A percentile compares a stretch with the other conserved stretches of the same genome.
Conservation (phyloP, 2,888 invertebrate species). For the Ernsta delagoae region DNA sequence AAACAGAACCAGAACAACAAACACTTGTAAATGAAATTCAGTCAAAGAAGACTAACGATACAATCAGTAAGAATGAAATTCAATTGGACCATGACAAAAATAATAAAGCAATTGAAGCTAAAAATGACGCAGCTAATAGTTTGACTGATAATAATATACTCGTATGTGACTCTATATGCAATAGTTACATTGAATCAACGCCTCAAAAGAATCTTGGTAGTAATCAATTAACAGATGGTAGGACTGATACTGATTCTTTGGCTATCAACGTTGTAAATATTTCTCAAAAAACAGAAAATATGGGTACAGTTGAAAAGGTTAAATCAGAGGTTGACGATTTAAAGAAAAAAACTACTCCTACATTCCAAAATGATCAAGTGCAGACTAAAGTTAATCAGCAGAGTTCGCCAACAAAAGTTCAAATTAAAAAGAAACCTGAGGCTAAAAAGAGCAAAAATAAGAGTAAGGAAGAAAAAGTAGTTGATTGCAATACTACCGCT, state of each 20-base stretch:
- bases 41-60: background rate
- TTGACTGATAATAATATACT: background rate
- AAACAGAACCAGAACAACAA: background rate
- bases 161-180: background rate
- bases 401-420: slow-evolving; percentile 23
- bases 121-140: background rate
- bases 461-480: slow-evolving; percentile 43
- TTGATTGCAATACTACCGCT: slow-evolving; percentile 42
- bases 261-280: background rate
- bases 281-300: background rate
- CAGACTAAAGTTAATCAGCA: slow-evolving; percentile 23
- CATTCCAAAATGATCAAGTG: slow-evolving; percentile 19
- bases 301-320: background rate
- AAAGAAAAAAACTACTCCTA: background rate
- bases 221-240: background rate
- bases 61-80: background rate
- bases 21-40: background rate
- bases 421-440: slow-evolving; percentile 23
- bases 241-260: background rate
- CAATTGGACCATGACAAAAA: background rate
- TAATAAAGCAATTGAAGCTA: background rate
- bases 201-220: background rate
- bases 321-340: background rate
- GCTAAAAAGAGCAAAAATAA: slow-evolving; percentile 12
- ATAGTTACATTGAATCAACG: background rate